Evolutionary conservation across 37 sponge, comb jelly and placozoan species (phyloP).

Genomic region (Mnemiopsis leidyi): DNA sequence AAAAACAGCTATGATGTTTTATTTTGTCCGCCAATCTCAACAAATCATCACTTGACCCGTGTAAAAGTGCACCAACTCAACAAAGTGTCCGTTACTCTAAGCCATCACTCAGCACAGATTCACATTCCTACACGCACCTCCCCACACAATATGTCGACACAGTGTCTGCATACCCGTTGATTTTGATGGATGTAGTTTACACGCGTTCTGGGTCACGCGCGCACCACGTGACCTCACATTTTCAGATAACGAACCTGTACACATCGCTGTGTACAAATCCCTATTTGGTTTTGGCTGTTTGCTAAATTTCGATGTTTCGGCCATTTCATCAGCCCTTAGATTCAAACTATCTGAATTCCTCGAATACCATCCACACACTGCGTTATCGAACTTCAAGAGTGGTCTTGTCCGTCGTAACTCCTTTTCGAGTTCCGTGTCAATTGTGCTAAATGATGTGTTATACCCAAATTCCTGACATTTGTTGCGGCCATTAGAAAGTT

Average conservation of each 20-base stretch:
- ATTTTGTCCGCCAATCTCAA: too few relatives aligned
- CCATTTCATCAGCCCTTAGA: not conserved
- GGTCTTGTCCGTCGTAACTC: not conserved
- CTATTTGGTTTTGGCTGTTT: not conserved
- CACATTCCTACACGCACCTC: not conserved
- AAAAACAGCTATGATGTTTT: too few relatives aligned
- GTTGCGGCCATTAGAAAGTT: too few relatives aligned
- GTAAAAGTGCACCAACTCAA: too few relatives aligned
- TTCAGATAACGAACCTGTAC: not conserved
- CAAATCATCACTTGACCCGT: not conserved
- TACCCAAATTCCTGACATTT: not conserved
- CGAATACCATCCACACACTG: not conserved
- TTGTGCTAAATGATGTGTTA: not conserved
- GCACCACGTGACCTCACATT: not conserved
- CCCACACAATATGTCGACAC: not conserved
- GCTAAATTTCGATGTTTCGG: not conserved
- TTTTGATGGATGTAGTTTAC: not conserved
- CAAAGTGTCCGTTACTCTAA: not conserved
- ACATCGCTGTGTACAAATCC: too few relatives aligned
- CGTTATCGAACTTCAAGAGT: not conserved
- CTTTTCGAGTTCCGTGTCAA: not conserved
- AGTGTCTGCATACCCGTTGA: not conserved
- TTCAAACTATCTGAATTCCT: not conserved
- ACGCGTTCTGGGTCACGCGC: not conserved
- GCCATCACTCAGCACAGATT: not conserved